Evolutionary conservation across 2,888 invertebrate species (phyloP), one percentile per base, ranked within the genome.

Genomic region (Pelosia muscerda): DNA sequence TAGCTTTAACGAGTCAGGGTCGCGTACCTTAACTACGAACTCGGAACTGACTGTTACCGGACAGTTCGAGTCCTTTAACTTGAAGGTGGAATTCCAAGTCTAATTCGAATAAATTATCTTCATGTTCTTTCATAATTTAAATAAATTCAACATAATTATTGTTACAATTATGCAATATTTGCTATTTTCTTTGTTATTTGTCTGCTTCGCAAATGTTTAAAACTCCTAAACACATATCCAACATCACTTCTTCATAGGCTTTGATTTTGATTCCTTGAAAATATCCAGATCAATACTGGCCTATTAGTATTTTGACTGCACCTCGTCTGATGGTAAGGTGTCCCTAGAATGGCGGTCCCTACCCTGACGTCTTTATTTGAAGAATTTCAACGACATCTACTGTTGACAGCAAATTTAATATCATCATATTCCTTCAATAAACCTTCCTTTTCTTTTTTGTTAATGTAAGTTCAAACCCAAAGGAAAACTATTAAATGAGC

Each of bases 11-110:
- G n/a, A n/a, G n/a, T 49, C 49, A n/a, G n/a, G n/a, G 49, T 9
- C 49, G n/a, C 8, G 49, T 49, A 49, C 49, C n/a, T n/a, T 49
- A 49, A 49, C n/a, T n/a, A 8, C 49, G 49, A 49, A 9, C n/a
- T n/a, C 9, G 49, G 49, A n/a, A 49, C n/a, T 49, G n/a, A 49
- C 8, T 49, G 15, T 49, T 49, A n/a, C 49, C 49, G n/a, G 49
- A 49, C 8, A 42, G 19, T 19, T 42, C 6, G 42, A 19, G 19
- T 42, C 15, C 19, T 5, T 2, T 19, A 42, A n/a, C 8, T 49
- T 49, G 49, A 49, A 49, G 49, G 49, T 49, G 49, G 49, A 49
- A 49, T 49, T 49, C 49, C 49, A 49, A 49, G n/a, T 19, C n/a
- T 4, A 19, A 19, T 49, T 49, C 0, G 19, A 19, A 19, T 42